These are phyloP conservation scores for Ophiodon elongatus DNA, from an alignment of 2,113 vertebrate genomes.

Conservation along the genomic window DNA sequence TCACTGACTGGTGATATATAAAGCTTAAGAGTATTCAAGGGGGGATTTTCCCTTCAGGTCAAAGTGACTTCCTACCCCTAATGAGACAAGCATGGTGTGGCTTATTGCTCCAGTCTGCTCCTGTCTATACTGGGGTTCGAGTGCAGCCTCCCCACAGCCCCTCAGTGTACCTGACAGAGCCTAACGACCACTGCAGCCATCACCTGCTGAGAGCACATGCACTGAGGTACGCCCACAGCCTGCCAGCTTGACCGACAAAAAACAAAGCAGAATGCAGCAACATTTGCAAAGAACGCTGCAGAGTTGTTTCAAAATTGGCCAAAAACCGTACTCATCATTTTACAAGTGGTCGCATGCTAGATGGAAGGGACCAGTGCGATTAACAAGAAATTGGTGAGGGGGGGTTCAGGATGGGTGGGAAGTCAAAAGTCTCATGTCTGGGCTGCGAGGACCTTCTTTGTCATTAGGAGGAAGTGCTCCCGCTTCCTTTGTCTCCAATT, in stretches of 20 bases:
- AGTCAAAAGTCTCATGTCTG: conserved; percentile 72
- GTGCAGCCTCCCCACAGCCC: conserved; percentile 45
- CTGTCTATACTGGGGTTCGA: conserved; percentile 32
- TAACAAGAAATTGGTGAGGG: conserved; percentile 47
- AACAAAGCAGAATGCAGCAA: conserved; percentile 1
- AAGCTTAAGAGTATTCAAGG: conserved; percentile 15
- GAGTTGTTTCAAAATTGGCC: background rate
- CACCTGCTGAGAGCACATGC: conserved; percentile 63
- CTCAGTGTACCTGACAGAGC: conserved; percentile 44
- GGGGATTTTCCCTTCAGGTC: conserved; percentile 37
- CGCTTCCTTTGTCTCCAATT: conserved; percentile 85
- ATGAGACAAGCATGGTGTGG: conserved; percentile 64
- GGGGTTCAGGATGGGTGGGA: conserved; percentile 47
- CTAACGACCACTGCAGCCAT: conserved; percentile 66
- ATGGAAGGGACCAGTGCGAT: conserved; percentile 43
- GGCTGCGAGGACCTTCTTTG: conserved; percentile 69
- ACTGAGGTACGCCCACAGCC: conserved; percentile 12
- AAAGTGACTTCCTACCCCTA: conserved; percentile 63
- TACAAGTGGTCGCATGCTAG: conserved; percentile 30
- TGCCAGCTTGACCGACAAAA: conserved; percentile 15
- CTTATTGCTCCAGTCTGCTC: conserved; percentile 61
- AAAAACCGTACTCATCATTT: background rate
- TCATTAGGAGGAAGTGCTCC: conserved; percentile 80
- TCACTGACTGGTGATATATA: conserved; percentile 26
- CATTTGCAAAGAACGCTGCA: background rate